phyloP scores from a whole-genome alignment of 2,113 vertebrate species.

The pig (Sus scrofa) region T2T-Sscrofa CM000815.6:88870501-88871000 shows the following conservation, averaged over 20 bases:
- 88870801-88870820: neutral
- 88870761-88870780: neutral
- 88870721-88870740: neutral
- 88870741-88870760: neutral
- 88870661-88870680: neutral
- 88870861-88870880: neutral
- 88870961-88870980: no score
- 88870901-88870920: neutral
- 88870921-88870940: neutral
- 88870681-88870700: neutral
- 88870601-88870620: neutral
- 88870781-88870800: neutral
- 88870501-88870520: no score
- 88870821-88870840: neutral
- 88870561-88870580: neutral
- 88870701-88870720: neutral
- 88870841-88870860: neutral
- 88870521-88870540: no score
- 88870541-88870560: neutral
- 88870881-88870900: neutral
- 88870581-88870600: neutral
- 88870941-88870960: neutral
- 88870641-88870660: neutral
- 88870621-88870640: neutral
- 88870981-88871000: no score